phyloP scores from a whole-genome alignment of 30 jellyfish, hydroid and myxozoan species.

The Hydractinia echinata region DNA sequence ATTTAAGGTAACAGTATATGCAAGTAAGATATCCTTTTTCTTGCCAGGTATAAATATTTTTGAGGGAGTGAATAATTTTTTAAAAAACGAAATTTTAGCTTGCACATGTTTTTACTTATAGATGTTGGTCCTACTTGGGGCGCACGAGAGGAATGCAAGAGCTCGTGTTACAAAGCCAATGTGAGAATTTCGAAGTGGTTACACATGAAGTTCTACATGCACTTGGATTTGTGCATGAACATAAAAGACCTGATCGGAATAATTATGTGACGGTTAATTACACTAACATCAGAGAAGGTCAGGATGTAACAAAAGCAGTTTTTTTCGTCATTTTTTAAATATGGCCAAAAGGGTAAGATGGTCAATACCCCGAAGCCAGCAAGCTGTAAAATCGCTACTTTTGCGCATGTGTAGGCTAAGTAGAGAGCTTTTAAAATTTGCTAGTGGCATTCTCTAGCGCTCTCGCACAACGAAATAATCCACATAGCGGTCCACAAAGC shows the following conservation, averaged over 20 bases:
- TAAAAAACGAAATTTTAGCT: too few relatives aligned
- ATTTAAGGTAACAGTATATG: too few relatives aligned
- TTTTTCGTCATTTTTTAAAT: background rate
- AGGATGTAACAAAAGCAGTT: background rate
- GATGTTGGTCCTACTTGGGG: slow-evolving; percentile 23
- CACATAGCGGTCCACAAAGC: too few relatives aligned
- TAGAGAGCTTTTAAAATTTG: too few relatives aligned
- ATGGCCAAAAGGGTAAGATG: background rate
- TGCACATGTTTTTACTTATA: background rate
- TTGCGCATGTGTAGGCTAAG: too few relatives aligned
- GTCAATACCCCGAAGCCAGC: background rate
- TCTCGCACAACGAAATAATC: too few relatives aligned
- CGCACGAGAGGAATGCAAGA: slow-evolving; percentile 15
- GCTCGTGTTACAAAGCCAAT: background rate
- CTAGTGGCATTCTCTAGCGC: too few relatives aligned
- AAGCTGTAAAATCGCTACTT: background rate
- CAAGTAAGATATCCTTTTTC: too few relatives aligned
- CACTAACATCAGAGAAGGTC: slow-evolving; percentile 2
- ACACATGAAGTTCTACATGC: slow-evolving; percentile 18
- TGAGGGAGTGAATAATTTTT: too few relatives aligned
- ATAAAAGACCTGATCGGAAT: slow-evolving; percentile 14
- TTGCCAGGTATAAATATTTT: too few relatives aligned
- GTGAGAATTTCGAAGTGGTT: background rate
- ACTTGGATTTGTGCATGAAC: slow-evolving; percentile 15
- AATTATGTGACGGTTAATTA: slow-evolving; percentile 3